These are phyloP conservation scores for Electrophaes corylata DNA, from an alignment of 2,888 invertebrate species.

Conservation along the genomic window DNA sequence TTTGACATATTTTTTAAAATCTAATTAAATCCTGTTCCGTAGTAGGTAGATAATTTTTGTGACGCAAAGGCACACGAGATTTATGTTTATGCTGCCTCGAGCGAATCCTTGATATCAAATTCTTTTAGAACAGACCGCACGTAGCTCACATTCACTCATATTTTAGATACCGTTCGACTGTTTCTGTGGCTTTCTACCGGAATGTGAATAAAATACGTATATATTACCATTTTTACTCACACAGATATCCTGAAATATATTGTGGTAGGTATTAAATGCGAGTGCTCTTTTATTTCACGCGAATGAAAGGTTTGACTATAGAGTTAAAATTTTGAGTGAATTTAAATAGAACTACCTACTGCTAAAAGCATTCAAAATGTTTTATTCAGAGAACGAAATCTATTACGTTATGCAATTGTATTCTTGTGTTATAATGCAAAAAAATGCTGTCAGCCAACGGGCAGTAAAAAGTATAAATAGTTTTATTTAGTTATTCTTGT, in stretches of 20 bases:
- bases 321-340: constrained; percentile 26
- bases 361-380: constrained; percentile 22
- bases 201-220: constrained; percentile 72
- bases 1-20: no score
- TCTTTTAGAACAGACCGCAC: constrained; percentile 77
- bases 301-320: constrained; percentile 39
- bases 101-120: constrained; percentile 78
- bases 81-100: constrained; percentile 53
- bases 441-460: no score
- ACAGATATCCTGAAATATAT: constrained; percentile 58
- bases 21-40: constrained; percentile 26
- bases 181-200: constrained; percentile 58
- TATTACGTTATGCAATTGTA: constrained; percentile 16
- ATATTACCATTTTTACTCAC: constrained; percentile 59
- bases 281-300: constrained; percentile 46
- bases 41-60: constrained; percentile 27
- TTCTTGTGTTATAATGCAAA: constrained; percentile 8
- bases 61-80: constrained; percentile 39
- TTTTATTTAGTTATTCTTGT: no score
- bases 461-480: no score
- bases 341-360: constrained; percentile 9
- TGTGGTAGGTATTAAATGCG: constrained; percentile 44
- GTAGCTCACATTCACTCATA: constrained; percentile 72
- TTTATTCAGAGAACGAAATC: constrained; percentile 20
- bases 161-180: constrained; percentile 78